Conservation (phyloP, 2,113 vertebrate genomes). For the Penelope pileata region DNA sequence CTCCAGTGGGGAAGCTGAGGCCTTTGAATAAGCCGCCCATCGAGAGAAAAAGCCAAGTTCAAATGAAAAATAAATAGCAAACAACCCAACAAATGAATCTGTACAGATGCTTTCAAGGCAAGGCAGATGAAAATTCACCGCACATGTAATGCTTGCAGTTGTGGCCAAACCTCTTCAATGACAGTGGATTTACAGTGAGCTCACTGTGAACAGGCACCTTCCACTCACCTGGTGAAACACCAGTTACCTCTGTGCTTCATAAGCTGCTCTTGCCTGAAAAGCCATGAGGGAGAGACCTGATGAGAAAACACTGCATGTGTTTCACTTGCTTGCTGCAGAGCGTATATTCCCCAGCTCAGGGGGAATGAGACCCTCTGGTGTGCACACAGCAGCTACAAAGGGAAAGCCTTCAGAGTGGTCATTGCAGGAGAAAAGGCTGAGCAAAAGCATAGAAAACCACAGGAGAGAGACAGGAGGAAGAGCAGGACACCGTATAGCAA, state of each 20-base stretch:
- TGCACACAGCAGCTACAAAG: fast-evolving
- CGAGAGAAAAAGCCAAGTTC: background rate
- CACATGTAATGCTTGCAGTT: fast-evolving
- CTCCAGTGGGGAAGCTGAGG: background rate
- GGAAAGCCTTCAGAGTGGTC: background rate
- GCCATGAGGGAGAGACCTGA: fast-evolving
- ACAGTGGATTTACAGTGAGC: background rate
- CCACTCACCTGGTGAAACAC: background rate
- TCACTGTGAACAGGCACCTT: background rate
- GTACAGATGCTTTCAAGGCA: background rate
- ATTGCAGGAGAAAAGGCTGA: background rate
- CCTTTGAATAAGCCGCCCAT: background rate
- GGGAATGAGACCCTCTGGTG: background rate
- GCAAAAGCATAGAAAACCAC: background rate
- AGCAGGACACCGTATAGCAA: fast-evolving
- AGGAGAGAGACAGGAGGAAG: background rate
- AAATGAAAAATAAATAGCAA: background rate
- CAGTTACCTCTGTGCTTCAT: background rate
- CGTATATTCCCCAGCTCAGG: fast-evolving
- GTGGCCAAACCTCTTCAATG: background rate
- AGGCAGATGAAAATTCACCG: background rate
- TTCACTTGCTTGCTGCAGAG: background rate
- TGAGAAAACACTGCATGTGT: background rate
- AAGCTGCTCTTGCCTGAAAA: background rate
- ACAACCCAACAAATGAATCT: background rate